A percentile compares a stretch with the other conserved stretches of the same genome.
These are phyloP conservation scores for Cynodonichthys magdalenae DNA, from an alignment of 2,797 vertebrate genomes.

Conservation along the genomic window DNA sequence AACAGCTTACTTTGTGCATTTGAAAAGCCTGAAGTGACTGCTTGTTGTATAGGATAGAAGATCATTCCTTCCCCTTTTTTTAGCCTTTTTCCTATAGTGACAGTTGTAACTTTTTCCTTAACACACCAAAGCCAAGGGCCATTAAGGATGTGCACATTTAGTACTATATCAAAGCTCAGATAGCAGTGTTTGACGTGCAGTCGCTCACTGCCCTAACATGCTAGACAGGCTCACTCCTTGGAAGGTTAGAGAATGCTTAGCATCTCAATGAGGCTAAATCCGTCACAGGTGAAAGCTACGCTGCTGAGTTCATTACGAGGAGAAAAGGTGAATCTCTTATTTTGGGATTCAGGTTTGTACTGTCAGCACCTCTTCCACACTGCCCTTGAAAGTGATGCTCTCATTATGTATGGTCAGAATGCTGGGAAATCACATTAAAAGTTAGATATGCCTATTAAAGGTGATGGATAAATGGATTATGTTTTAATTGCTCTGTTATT, in stretches of 20 bases:
- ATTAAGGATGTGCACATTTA: constrained; percentile 43
- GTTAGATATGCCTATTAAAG: constrained; percentile 78
- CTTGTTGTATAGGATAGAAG: constrained; percentile 12
- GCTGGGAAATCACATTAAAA: constrained; percentile 59
- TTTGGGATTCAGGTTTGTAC: constrained; percentile 44
- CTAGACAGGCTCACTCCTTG: constrained; percentile 47
- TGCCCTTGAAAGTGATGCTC: constrained; percentile 63
- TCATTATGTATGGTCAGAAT: constrained; percentile 64
- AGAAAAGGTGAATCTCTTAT: constrained; percentile 51
- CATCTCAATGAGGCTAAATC: constrained; percentile 68
- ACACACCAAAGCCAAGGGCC: constrained; percentile 39
- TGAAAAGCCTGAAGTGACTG: constrained; percentile 27
- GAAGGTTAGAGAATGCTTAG: constrained; percentile 57
- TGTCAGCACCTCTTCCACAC: constrained; percentile 31
- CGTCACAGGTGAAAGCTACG: constrained; percentile 60
- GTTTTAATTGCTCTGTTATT: constrained; percentile 76
- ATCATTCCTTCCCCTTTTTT: constrained; percentile 11
- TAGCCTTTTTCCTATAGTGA: constrained; percentile 18
- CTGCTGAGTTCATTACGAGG: constrained; percentile 65
- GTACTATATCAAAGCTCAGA: constrained; percentile 54
- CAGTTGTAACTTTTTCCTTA: constrained; percentile 27
- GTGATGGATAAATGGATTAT: constrained; percentile 78
- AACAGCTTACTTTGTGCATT: constrained; percentile 34
- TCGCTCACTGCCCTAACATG: constrained; percentile 68
- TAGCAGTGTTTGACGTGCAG: constrained; percentile 61